These are phyloP conservation scores for Rotaria sp. DNA, from an alignment of 2,888 invertebrate species.

Conservation along the genomic window DNA sequence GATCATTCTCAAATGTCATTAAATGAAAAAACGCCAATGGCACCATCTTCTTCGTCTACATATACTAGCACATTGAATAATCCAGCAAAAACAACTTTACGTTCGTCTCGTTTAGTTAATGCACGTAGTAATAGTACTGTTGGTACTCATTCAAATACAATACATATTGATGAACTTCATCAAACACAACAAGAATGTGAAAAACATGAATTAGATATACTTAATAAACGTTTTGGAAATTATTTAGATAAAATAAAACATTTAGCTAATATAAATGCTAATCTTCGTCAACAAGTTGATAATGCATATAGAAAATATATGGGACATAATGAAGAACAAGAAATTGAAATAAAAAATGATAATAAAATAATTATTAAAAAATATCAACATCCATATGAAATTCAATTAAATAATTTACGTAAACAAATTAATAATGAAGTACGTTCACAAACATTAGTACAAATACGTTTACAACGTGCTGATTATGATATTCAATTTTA, in stretches of 20 bases:
- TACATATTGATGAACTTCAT: neutral
- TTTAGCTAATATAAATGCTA: neutral
- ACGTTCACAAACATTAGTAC: neutral
- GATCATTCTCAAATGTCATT: neutral
- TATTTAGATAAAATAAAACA: neutral
- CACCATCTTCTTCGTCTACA: neutral
- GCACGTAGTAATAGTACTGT: neutral
- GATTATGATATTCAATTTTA: neutral
- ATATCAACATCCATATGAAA: neutral
- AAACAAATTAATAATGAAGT: constrained; percentile 11
- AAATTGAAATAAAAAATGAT: neutral
- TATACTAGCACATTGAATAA: neutral
- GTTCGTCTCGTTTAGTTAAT: neutral
- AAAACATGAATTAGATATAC: constrained; percentile 7
- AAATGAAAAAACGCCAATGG: neutral
- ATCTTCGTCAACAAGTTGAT: constrained; percentile 16
- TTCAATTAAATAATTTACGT: constrained; percentile 15
- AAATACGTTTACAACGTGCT: constrained; percentile 23
- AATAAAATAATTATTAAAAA: neutral
- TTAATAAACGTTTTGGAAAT: neutral
- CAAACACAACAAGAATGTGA: neutral
- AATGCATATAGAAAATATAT: neutral
- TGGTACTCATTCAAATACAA: neutral
- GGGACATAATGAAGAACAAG: neutral
- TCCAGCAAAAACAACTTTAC: neutral